Evolutionary conservation across 2,113 vertebrate genomes (phyloP), one percentile per base, ranked within the genome.

Genomic region (Syrmaticus mikado): DNA sequence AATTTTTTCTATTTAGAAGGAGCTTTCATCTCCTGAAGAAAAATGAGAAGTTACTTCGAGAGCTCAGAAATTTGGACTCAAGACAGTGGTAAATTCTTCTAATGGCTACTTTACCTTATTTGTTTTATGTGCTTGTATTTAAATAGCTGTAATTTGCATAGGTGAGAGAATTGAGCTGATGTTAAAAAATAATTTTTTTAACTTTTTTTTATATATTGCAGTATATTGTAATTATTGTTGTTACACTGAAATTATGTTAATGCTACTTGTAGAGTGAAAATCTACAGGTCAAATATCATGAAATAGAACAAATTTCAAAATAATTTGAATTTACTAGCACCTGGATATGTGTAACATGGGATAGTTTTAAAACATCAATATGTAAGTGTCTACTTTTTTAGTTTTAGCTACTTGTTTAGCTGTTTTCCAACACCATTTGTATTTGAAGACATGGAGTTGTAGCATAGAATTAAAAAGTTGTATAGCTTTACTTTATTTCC

Each of bases 11-110:
- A 1, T 97, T 91, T 97, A 99, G 99, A 98, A 99, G 98, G 91
- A 99, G 98, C 96, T 99, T 99, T 97, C 99, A 99, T 97, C 98
- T 99, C 92, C 93, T 99, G 96, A 99, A 99, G 97, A 99, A 99
- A 98, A 99, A 99, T 66, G 99, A 99, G 97, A 99, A 99, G 96
- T 98, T 99, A 40, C 98, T 99, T 92, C 98, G 99, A 97, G 99
- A 99, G 97, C 98, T 99, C 97, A 98, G 98, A 97, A 99, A 99
- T 94, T 97, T 99, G 95, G 99, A 99, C 89, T 99, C 99, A 70
- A 98, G 99, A 90, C 99, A 99, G 93, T 99, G 99, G 99, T 99
- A 97, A 98, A 95, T 96, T 87, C 61, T 86, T 94, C 65, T 85
- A 76, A 91, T 89, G 30, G 32, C 60, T 10, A 1, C 45, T 50